These are phyloP conservation scores for Cheilosia vernalis DNA, from an alignment of 2,888 invertebrate genomes.

Conservation along the genomic window DNA sequence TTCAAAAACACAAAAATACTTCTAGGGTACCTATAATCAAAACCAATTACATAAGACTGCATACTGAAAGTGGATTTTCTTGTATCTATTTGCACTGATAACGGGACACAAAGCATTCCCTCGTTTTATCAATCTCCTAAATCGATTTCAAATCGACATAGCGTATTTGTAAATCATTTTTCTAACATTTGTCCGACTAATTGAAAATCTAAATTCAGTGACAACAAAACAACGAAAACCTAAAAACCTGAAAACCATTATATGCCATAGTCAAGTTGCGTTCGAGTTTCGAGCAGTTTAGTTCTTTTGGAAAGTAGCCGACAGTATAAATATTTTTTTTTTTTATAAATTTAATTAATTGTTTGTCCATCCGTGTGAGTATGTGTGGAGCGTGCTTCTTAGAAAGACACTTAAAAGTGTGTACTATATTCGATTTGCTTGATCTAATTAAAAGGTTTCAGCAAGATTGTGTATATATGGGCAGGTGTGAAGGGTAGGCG, in stretches of 20 bases:
- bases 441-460: slow-evolving; percentile 59
- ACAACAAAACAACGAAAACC: slow-evolving; percentile 9
- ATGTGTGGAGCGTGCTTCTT: neutral
- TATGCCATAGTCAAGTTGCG: neutral
- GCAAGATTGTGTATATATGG: slow-evolving; percentile 13
- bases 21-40: slow-evolving; percentile 1
- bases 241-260: slow-evolving; percentile 8
- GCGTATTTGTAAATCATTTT: slow-evolving; percentile 67
- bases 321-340: slow-evolving; percentile 1
- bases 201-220: slow-evolving; percentile 69
- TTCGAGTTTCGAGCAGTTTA: slow-evolving; percentile 33
- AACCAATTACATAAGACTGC: slow-evolving; percentile 45
- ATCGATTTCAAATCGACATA: slow-evolving; percentile 52
- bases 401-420: slow-evolving; percentile 12
- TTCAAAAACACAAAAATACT: slow-evolving; percentile 2
- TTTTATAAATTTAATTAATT: slow-evolving; percentile 43
- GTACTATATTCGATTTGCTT: slow-evolving; percentile 54
- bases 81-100: slow-evolving; percentile 60
- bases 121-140: slow-evolving; percentile 63
- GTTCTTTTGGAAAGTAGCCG: slow-evolving; percentile 45
- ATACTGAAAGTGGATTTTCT: slow-evolving; percentile 63
- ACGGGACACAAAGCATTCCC: slow-evolving; percentile 38
- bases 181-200: slow-evolving; percentile 66
- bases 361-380: neutral
- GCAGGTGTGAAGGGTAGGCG: neutral